Conservation (phyloP, 2,888 invertebrate genomes). For the Ormia ochracea region DNA sequence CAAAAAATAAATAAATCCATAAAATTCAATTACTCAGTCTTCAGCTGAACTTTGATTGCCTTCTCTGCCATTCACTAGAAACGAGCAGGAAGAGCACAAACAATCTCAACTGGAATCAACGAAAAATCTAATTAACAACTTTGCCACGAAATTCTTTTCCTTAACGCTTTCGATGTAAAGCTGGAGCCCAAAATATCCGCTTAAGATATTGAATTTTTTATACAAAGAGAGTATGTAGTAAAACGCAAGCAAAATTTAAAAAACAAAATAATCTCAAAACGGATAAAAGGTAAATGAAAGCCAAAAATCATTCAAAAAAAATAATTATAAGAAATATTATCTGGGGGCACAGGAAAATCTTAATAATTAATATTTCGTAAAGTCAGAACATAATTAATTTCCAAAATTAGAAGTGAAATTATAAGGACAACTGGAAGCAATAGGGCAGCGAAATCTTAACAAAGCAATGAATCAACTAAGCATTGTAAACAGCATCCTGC, state of each 20-base stretch:
- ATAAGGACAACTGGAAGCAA: conserved; percentile 14
- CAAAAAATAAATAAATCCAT: conserved; percentile 41
- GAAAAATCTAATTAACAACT: conserved; percentile 56
- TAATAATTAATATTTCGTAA: conserved; percentile 36
- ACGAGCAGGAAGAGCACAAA: not conserved
- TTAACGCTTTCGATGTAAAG: not conserved
- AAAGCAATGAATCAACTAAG: conserved; percentile 33
- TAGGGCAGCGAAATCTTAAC: conserved; percentile 29
- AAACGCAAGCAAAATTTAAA: conserved; percentile 7
- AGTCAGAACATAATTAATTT: conserved; percentile 53
- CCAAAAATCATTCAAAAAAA: not conserved
- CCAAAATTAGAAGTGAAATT: not conserved
- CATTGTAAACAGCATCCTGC: not conserved
- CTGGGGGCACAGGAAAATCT: not conserved
- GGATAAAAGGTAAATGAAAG: conserved; percentile 48
- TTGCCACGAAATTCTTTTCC: conserved; percentile 15
- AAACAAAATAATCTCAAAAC: not conserved
- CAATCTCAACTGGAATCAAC: not conserved
- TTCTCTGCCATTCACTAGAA: not conserved
- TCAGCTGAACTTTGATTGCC: conserved; percentile 26
- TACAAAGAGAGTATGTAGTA: not conserved
- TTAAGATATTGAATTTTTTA: conserved; percentile 42
- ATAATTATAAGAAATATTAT: too few relatives aligned
- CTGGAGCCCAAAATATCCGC: conserved; percentile 5
- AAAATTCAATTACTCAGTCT: conserved; percentile 45